These are phyloP conservation scores for Clavelina lepadiformis DNA, from an alignment of 23 tunicate species.

Conservation along the genomic window DNA sequence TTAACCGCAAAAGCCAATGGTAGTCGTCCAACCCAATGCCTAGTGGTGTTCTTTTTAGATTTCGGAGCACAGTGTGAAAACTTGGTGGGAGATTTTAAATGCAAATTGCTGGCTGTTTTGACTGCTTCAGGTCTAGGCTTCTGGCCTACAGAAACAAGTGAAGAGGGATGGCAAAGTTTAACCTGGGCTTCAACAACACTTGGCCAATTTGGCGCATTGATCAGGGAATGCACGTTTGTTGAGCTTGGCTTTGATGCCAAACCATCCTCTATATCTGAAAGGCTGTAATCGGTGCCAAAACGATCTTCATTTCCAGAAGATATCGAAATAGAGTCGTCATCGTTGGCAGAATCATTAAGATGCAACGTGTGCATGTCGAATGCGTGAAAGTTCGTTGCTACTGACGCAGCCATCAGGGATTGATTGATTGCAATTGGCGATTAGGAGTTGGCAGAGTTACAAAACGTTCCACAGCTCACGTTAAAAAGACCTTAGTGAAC, in stretches of 20 bases:
- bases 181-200: neutral
- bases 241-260: conserved; percentile 14
- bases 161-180: conserved; percentile 1
- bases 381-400: neutral
- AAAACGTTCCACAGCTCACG: too few species aligned
- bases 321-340: neutral
- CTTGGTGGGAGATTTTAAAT: too few species aligned
- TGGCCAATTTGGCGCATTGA: neutral
- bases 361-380: neutral
- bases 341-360: neutral
- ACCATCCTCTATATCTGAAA: conserved; percentile 92
- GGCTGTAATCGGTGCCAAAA: conserved; percentile 76
- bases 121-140: too few species aligned
- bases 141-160: too few species aligned
- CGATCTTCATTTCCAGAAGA: conserved; percentile 30
- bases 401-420: conserved; percentile 9
- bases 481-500: too few species aligned
- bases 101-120: too few species aligned
- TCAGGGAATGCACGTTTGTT: neutral
- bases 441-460: too few species aligned
- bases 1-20: too few species aligned
- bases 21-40: too few species aligned
- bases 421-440: too few species aligned
- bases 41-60: too few species aligned
- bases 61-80: too few species aligned